Base-by-base conservation (phyloP, 1,140 invertebrate species). In the Agraylea sexmaculata region DNA sequence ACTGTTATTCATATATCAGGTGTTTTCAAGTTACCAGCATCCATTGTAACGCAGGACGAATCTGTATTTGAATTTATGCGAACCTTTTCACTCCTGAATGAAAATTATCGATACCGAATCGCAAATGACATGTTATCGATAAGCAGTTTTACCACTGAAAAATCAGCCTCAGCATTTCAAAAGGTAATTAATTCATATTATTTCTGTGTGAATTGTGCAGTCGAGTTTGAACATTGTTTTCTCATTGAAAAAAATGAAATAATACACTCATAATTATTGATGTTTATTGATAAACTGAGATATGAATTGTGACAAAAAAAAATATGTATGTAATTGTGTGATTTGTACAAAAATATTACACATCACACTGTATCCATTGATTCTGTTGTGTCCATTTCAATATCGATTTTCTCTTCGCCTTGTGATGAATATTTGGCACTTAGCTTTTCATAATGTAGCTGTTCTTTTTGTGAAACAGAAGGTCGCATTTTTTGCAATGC, bases 401-500 rank as follows among this genome's bases (percentile, higher is more conserved):
- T 64, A 35, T 70, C 66, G 20, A 43, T 41, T 35, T 54, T 59
- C 8, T 61, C 60, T 34, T 65, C 63, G 23, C 57, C 54, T 10
- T 63, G 55, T 1, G 56, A 59, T 5, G 66, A 64, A 58, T 75
- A 76, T 21, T 69, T 60, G 37, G 67, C 54, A 46, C 66, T 57
- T 23, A 78, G 49, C 43, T 70, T 70, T 42, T 75, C 71, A 47
- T 78, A 78, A 55, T 77, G 70, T 45, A 58, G 44, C 46, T 62
- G 60, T 32, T 80, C 83, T 62, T 83, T 80, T 37, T 73, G 59
- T 15, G 75, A 75, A 3, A 91, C 83, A 8, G 87, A 90, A 6
- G 86, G 86, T 53, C 77, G 74, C 33, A 87, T 76, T 66, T 83
- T 86, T 12, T 61, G 55, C 12, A 90, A 66, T 3, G 86, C 87